Percentiles rank a stretch among this genome's conserved stretches.
Evolutionary conservation across 2,797 vertebrate genomes (phyloP).

Genomic region (Zalophus californianus): DNA sequence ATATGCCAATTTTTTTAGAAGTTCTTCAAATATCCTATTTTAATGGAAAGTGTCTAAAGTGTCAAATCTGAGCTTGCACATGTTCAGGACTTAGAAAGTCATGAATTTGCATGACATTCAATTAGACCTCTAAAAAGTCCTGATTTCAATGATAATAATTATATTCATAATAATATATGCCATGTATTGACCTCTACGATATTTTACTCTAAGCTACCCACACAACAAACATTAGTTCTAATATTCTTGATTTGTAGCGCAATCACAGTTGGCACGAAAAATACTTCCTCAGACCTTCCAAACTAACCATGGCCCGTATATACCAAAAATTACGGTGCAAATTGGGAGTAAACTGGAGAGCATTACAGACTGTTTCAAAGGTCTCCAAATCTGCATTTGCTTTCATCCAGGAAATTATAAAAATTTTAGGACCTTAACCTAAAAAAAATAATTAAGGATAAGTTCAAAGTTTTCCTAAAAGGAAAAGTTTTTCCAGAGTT

Average conservation of each 20-base stretch:
- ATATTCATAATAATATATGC: background rate
- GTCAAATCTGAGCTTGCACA: conserved; percentile 20
- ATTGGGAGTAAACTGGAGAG: background rate
- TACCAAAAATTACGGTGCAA: background rate
- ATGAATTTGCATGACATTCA: conserved; percentile 24
- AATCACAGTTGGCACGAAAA: conserved; percentile 29
- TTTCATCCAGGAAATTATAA: conserved; percentile 45
- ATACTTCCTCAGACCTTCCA: background rate
- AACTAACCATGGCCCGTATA: background rate
- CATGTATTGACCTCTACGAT: background rate
- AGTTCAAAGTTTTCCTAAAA: conserved; percentile 32
- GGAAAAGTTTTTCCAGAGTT: background rate
- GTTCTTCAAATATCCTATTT: conserved; percentile 57
- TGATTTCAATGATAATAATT: conserved; percentile 32
- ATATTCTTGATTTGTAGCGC: background rate
- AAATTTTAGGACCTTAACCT: background rate
- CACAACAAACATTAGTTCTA: conserved; percentile 40
- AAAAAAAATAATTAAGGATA: background rate
- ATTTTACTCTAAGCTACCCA: conserved; percentile 28
- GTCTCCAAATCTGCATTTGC: background rate
- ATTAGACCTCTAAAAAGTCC: background rate
- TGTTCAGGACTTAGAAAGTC: background rate
- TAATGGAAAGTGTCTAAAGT: background rate
- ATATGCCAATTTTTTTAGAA: background rate
- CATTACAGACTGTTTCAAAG: background rate